A percentile compares a stretch with the other conserved stretches of the same genome.
Evolutionary conservation across 2,888 invertebrate genomes (phyloP).

Genomic region (Lepidocyrtinus sp.): DNA sequence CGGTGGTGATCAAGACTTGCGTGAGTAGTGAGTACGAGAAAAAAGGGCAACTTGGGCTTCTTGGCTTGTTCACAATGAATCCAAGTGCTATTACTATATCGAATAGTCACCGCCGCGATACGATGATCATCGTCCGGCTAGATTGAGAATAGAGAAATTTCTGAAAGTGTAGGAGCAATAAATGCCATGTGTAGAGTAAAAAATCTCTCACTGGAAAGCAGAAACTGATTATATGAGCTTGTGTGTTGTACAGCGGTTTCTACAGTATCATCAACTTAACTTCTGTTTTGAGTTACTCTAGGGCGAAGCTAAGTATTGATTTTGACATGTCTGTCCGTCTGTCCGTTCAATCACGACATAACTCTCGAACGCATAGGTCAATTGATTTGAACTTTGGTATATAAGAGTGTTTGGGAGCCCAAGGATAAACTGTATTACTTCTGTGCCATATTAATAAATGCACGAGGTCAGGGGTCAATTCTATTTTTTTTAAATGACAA

Average conservation of each 20-base stretch:
- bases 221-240: not conserved
- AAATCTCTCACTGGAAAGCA: not conserved
- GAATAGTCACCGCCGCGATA: not conserved
- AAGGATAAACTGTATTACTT: too few relatives aligned
- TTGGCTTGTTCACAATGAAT: too few relatives aligned
- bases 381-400: too few relatives aligned
- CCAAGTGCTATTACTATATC: not conserved
- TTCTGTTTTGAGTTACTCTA: too few relatives aligned
- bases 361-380: not conserved
- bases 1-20: not conserved
- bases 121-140: slow-evolving; percentile 7
- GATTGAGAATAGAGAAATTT: slow-evolving; percentile 33
- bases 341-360: not conserved
- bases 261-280: not conserved
- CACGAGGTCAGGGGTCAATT: too few relatives aligned
- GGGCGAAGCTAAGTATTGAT: too few relatives aligned
- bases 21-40: not conserved
- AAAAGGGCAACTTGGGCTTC: slow-evolving; percentile 1
- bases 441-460: too few relatives aligned
- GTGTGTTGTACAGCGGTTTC: slow-evolving; percentile 8
- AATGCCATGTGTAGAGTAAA: slow-evolving; percentile 41
- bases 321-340: not conserved
- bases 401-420: too few relatives aligned
- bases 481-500: too few relatives aligned
- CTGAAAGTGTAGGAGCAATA: slow-evolving; percentile 38